Evolutionary conservation across 2,888 invertebrate species (phyloP).

Genomic region (Disparrhopalites patrizii): DNA sequence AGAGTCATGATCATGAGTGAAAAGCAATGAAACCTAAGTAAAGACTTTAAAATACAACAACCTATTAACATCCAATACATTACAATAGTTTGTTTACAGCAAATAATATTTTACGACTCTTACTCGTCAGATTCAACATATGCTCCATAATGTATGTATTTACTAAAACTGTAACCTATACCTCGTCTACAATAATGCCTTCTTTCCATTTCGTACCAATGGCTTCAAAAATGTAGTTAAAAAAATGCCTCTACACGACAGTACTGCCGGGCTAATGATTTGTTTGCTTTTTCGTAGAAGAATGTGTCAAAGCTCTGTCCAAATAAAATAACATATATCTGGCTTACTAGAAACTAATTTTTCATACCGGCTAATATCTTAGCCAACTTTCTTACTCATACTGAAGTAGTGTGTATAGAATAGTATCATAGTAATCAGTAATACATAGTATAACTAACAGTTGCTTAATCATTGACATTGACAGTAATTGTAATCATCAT

Average conservation of each 20-base stretch:
- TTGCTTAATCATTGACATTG: constrained; percentile 12
- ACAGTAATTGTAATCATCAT: constrained; percentile 3
- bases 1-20: constrained; percentile 26
- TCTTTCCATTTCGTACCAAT: too few species aligned
- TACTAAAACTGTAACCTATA: neutral
- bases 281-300: neutral
- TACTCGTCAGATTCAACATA: constrained; percentile 1
- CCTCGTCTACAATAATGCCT: neutral
- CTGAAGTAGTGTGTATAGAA: neutral
- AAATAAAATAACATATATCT: neutral
- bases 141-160: neutral
- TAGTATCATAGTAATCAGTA: neutral
- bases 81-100: neutral
- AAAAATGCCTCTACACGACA: neutral
- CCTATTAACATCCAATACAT: neutral
- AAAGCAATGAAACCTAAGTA: constrained; percentile 2
- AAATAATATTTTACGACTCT: neutral
- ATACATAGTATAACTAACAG: neutral
- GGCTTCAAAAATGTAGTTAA: too few species aligned
- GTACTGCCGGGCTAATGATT: neutral
- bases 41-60: constrained; percentile 5
- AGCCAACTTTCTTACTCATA: neutral
- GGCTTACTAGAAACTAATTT: neutral
- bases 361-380: neutral
- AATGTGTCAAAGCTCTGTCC: neutral